Conservation (phyloP, 2,113 vertebrate genomes). For the Corapipo altera region DNA sequence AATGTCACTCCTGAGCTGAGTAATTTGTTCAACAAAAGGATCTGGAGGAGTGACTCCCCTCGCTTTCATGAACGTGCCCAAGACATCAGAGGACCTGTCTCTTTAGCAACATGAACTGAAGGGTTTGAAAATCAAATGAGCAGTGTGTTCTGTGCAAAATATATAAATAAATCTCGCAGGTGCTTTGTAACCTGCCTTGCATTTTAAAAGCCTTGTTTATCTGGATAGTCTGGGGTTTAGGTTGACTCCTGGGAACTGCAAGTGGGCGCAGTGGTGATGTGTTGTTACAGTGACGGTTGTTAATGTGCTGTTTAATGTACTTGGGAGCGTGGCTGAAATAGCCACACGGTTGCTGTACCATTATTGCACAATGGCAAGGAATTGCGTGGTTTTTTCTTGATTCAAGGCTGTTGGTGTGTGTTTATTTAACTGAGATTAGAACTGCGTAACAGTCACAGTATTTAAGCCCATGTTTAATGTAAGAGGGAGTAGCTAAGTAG, state of each 20-base stretch:
- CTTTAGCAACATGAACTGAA: background rate
- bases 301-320: background rate
- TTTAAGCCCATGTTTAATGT: background rate
- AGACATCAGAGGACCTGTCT: conserved; percentile 56
- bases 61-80: conserved; percentile 17
- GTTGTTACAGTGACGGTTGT: background rate
- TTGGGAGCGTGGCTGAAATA: background rate
- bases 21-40: conserved; percentile 72
- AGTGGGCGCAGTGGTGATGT: background rate
- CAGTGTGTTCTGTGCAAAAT: background rate
- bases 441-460: accelerated
- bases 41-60: conserved; percentile 37
- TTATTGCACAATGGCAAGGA: background rate
- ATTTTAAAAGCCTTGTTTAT: conserved; percentile 21
- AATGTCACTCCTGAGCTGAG: conserved; percentile 63
- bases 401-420: background rate
- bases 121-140: conserved; percentile 54
- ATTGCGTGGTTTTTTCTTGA: background rate
- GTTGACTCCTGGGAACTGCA: background rate
- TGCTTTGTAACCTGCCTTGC: conserved; percentile 28
- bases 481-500: background rate
- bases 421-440: background rate
- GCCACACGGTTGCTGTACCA: background rate
- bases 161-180: background rate
- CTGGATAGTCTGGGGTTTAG: background rate